Base-by-base conservation (phyloP, 2,888 invertebrate genomes). In the Bombylius discolor region DNA sequence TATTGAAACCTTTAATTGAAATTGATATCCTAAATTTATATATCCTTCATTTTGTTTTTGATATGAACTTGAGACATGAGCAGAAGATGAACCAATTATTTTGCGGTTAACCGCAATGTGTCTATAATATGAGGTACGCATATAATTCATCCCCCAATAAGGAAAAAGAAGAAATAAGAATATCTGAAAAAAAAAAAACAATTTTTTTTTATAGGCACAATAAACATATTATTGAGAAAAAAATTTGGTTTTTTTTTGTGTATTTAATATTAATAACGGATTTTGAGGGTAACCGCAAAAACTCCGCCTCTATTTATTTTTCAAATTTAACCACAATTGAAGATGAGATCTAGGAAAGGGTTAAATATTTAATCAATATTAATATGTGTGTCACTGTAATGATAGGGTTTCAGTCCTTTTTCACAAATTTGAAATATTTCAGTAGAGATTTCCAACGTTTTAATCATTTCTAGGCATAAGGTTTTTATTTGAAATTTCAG, bases 21-120 rank as follows among this genome's bases (percentile, higher is more conserved):
- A n/a, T 36, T 45, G 23, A 39, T 32, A 13, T 49, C 31, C 34
- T 12, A 49, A 49, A 7, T 36, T 36, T 36, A 7, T 11, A 42
- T 42, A 11, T 42, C 39, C 11, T 42, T 42, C 39, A 42, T 42
- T 42, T 42, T 42, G 39, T 42, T 11, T 42, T 42, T 42, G 8
- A 42, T 42, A 42, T 11, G 11, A 8, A 36, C 7, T 42, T 42
- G 39, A 60, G 64, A 61, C 62, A 63, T 63, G 63, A 60, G 63
- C 61, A 63, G 64, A 62, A 64, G 60, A 68, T 70, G 67, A 42
- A 70, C 72, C 72, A 73, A 72, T 73, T 71, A 72, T 69, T 72
- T 70, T 72, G 72, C 63, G 72, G 72, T 73, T 72, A 72, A 72
- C 72, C 72, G 67, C 72, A 72, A 70, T 14, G 36, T 45, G 13